Evolutionary conservation across 2,797 vertebrate genomes (phyloP).

Genomic region (Ispidina picta): DNA sequence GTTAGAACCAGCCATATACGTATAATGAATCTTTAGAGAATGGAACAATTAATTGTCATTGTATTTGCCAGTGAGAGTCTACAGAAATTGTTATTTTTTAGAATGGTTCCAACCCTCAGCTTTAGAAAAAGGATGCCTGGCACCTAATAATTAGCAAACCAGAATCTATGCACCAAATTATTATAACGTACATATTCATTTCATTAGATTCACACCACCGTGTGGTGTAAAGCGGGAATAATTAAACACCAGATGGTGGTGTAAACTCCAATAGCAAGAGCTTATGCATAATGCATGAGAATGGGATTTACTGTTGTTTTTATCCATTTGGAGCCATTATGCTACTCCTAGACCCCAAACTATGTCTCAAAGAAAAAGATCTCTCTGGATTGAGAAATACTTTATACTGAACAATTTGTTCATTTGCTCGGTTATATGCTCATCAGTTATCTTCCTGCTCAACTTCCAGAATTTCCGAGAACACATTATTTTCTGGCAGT

Average conservation of each 20-base stretch:
- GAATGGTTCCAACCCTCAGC: conserved; percentile 18
- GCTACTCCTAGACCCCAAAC: conserved; percentile 75
- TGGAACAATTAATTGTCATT: background rate
- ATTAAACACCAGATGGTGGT: conserved; percentile 83
- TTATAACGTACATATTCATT: conserved; percentile 71
- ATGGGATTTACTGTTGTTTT: conserved; percentile 76
- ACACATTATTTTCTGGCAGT: conserved; percentile 72
- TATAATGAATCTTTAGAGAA: conserved; percentile 44
- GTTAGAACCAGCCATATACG: conserved; percentile 43
- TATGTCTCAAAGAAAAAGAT: conserved; percentile 63
- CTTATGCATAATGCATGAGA: conserved; percentile 79
- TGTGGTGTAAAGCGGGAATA: conserved; percentile 78
- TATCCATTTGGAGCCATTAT: conserved; percentile 78
- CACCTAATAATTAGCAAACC: conserved; percentile 72
- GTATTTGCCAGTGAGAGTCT: conserved; percentile 9
- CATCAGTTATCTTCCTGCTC: conserved; percentile 67
- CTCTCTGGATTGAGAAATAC: conserved; percentile 63
- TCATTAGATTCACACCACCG: conserved; percentile 76
- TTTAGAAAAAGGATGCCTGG: conserved; percentile 28
- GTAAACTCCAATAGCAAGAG: conserved; percentile 73
- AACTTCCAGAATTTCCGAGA: conserved; percentile 72
- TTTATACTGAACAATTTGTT: conserved; percentile 72
- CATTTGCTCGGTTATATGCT: conserved; percentile 69
- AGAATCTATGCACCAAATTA: conserved; percentile 68
- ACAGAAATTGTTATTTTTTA: conserved; percentile 49